Base-by-base conservation (phyloP, 2,888 invertebrate species). In the Eupeodes latifasciatus region DNA sequence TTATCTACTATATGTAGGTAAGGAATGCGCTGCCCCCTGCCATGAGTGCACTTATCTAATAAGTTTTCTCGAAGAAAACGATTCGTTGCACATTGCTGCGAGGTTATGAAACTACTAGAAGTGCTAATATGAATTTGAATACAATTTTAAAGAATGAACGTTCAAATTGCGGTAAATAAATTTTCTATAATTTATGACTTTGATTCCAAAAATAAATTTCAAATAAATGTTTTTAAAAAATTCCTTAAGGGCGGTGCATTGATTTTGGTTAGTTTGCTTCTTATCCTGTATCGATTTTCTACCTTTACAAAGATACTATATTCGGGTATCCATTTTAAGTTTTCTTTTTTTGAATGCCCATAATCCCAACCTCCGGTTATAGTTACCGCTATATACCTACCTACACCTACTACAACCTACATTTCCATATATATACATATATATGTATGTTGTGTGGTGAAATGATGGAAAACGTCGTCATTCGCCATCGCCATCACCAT, bases 221-320 rank as follows among this genome's bases (percentile, higher is more conserved):
- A 76, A 77, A 34, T n/a, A 19, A 12, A 36, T 14, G 27, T 2
- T 49, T 49, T 40, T n/a, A 14, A 14, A 27, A 69, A 69, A 27
- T 14, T 57, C 40, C 10, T 57, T n/a, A 16, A 12, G 36, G 36
- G 47, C 16, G 14, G 49, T 69, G 61, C 51, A 71, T 66, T 72
- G 71, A 64, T 69, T 83, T 66, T 69, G n/a, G 44, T 40, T 79
- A 12, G 27, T 27, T 80, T 40, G 40, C 4, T 75, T 53, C 19
- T 69, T 53, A 62, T 72, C 77, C 80, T 72, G 36, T 83, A 87
- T 87, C 59, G 87, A 87, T 87, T 87, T 87, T 87, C 49, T 67
- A 77, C 40, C 76, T 67, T 27, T 34, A 51, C 64, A 86, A 86
- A 81, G 81, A 86, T 79, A 27, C 27, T 27, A 5, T 40, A 77